Conservation (phyloP, 2,888 invertebrate species). For the Chymomyza fuscimana region DNA sequence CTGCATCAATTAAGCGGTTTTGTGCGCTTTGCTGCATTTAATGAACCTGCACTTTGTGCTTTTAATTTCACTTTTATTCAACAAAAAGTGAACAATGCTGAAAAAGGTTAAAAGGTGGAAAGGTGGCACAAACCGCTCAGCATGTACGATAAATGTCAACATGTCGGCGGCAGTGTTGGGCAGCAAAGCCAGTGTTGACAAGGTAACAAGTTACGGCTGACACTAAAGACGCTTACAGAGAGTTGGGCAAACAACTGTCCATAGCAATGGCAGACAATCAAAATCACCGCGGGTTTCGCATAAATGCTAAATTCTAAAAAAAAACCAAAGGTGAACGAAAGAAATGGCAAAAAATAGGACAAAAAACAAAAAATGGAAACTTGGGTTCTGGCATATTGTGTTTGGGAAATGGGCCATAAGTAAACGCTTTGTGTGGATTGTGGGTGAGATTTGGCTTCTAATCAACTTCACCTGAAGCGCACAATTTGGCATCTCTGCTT, state of each 20-base stretch:
- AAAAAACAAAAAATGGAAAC: not conserved
- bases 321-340: not conserved
- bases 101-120: constrained; percentile 32
- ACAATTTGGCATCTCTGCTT: not conserved
- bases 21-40: not conserved
- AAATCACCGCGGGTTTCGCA: constrained; percentile 26
- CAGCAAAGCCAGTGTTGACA: constrained; percentile 36
- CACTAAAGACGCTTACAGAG: constrained; percentile 45
- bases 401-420: not conserved
- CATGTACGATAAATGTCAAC: constrained; percentile 58
- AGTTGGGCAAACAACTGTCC: not conserved
- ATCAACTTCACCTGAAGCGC: not conserved
- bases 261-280: constrained; percentile 33
- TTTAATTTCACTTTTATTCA: constrained; percentile 43
- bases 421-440: not conserved
- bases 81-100: constrained; percentile 19
- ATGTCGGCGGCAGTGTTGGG: constrained; percentile 15
- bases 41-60: constrained; percentile 2
- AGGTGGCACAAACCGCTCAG: constrained; percentile 7
- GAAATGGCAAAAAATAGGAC: not conserved
- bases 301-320: constrained; percentile 11
- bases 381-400: not conserved
- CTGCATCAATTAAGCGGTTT: not conserved
- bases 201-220: constrained; percentile 48
- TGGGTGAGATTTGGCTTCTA: not conserved